Evolutionary conservation across 2,888 invertebrate genomes (phyloP), one percentile per base, ranked within the genome.

Genomic region (Agriopis aurantiaria): DNA sequence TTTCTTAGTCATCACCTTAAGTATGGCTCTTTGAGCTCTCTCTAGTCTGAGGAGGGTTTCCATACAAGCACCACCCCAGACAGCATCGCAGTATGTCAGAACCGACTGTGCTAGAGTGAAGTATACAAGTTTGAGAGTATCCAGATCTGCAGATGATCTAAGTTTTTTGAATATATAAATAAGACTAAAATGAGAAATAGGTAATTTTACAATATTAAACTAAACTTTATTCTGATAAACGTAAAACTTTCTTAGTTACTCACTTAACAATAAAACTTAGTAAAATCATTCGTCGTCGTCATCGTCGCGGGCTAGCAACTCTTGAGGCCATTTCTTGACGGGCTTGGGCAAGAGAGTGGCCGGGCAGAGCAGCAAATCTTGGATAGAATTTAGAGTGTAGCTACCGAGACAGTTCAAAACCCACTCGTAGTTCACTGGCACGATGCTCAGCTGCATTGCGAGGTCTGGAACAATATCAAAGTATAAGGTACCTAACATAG

Each of bases 381-480:
- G 83, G 8, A 93, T 79, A 0, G 91, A 87, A 11, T 75, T 65
- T 23, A 94, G 78, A 0, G 84, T 74, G 79, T 93, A 93, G 58
- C 80, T 80, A 8, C 94, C 93, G 17, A 95, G 83, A 73, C 91
- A 90, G 78, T 93, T 92, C n/a, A 94, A 80, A n/a, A 85, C 91
- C 95, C 95, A 95, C 73, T 94, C 93, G 79, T 85, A 90, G 80
- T 93, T 92, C 51, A 95, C 89, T 3, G 94, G 94, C 52, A 94
- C 93, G 17, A 94, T 84, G 60, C 78, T 79, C 55, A 87, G 78
- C 65, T 91, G 82, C 85, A 92, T 83, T 4, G 92, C 90, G 46
- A 94, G 83, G 74, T 90, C 94, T 94, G 85, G 23, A 86, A 89
- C 65, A 75, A 43, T 43, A 52, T 3, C 10, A 10, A 1, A 23